These are phyloP conservation scores for Scaptodrosophila latifasciaeformis DNA, from an alignment of 2,888 invertebrate species.

Conservation along the genomic window DNA sequence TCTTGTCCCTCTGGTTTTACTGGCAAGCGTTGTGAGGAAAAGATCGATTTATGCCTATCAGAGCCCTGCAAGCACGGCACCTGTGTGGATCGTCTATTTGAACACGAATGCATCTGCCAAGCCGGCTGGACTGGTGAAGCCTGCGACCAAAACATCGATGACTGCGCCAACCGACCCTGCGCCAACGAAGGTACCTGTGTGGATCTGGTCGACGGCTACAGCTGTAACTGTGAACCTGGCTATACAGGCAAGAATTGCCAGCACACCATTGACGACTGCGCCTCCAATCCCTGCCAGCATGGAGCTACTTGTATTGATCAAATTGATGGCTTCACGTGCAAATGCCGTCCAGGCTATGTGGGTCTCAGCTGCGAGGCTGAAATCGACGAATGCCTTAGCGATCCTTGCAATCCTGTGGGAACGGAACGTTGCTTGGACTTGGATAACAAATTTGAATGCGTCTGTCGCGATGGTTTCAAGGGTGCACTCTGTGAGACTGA, in stretches of 20 bases:
- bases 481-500: slow-evolving; percentile 90
- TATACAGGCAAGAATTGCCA: slow-evolving; percentile 95
- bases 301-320: slow-evolving; percentile 92
- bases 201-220: slow-evolving; percentile 88
- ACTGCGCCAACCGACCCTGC: slow-evolving; percentile 92
- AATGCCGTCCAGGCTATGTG: slow-evolving; percentile 93
- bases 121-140: slow-evolving; percentile 92
- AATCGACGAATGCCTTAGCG: slow-evolving; percentile 92
- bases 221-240: slow-evolving; percentile 94
- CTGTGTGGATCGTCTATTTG: slow-evolving; percentile 91
- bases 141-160: slow-evolving; percentile 94
- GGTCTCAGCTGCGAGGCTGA: slow-evolving; percentile 95
- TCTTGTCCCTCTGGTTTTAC: slow-evolving; percentile 95
- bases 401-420: slow-evolving; percentile 92
- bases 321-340: slow-evolving; percentile 92
- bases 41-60: slow-evolving; percentile 92
- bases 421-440: slow-evolving; percentile 92
- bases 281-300: slow-evolving; percentile 92
- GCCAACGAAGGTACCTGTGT: slow-evolving; percentile 94
- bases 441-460: slow-evolving; percentile 90
- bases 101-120: slow-evolving; percentile 91
- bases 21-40: slow-evolving; percentile 96
- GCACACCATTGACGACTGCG: slow-evolving; percentile 94
- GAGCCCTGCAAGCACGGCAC: slow-evolving; percentile 95
- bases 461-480: slow-evolving; percentile 91